A percentile compares a stretch with the other conserved stretches of the same genome.
Evolutionary conservation across 2,888 invertebrate genomes (phyloP).

Genomic region (Euzophera pinguis): DNA sequence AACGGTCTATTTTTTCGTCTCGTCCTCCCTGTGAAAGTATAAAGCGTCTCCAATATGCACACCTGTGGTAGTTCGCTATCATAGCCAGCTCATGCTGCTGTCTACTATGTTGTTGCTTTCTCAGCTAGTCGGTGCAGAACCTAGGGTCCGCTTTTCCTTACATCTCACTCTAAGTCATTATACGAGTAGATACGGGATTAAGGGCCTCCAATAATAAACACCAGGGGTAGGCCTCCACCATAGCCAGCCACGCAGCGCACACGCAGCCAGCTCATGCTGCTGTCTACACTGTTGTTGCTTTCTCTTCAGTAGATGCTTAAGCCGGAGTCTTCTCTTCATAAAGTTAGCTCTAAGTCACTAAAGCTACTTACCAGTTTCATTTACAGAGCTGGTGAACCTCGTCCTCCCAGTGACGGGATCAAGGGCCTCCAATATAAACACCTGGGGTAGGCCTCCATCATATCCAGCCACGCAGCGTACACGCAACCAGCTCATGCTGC

Average conservation of each 20-base stretch:
- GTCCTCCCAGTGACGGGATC: slow-evolving; percentile 86
- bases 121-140: too few species aligned
- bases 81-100: slow-evolving; percentile 82
- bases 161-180: not conserved
- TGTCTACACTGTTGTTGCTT: slow-evolving; percentile 71
- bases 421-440: slow-evolving; percentile 90
- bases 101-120: slow-evolving; percentile 72
- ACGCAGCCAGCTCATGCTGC: slow-evolving; percentile 81
- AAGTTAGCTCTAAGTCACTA: not conserved
- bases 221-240: slow-evolving; percentile 93
- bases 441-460: slow-evolving; percentile 93
- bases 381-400: slow-evolving; percentile 84
- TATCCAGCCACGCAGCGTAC: slow-evolving; percentile 93
- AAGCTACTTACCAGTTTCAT: slow-evolving; percentile 53
- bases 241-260: slow-evolving; percentile 93
- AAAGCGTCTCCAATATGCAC: slow-evolving; percentile 90
- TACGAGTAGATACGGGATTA: slow-evolving; percentile 82
- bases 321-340: too few species aligned
- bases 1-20: too few species aligned
- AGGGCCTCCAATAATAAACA: slow-evolving; percentile 91
- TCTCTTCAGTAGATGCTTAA: too few species aligned
- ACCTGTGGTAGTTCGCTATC: slow-evolving; percentile 93
- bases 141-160: too few species aligned
- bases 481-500: slow-evolving; percentile 78
- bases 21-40: slow-evolving; percentile 84